These are phyloP conservation scores for Phalloptychus januarius DNA, from an alignment of 2,797 vertebrate genomes.

Conservation along the genomic window DNA sequence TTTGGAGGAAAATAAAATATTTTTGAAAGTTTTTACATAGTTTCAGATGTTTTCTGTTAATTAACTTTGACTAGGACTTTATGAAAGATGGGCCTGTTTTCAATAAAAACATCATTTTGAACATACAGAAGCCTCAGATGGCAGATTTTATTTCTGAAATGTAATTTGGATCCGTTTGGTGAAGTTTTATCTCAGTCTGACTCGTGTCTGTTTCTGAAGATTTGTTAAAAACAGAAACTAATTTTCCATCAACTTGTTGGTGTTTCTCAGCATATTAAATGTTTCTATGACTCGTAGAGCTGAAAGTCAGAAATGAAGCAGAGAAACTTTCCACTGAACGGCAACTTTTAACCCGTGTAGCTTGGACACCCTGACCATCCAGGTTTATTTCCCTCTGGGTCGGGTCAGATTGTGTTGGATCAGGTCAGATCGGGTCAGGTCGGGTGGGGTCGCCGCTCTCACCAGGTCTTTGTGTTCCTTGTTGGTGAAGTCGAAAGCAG, in stretches of 20 bases:
- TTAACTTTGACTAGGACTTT: background rate
- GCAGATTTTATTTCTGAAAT: background rate
- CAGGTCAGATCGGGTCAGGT: too few species aligned
- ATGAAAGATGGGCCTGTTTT: background rate
- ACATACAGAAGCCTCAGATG: background rate
- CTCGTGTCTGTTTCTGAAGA: background rate
- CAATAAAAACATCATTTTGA: background rate
- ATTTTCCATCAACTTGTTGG: background rate
- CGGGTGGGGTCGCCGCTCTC: background rate
- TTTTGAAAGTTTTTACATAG: background rate
- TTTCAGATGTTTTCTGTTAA: background rate
- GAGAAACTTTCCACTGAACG: background rate
- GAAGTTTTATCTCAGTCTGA: background rate
- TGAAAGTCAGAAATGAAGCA: background rate
- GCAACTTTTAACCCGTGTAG: background rate
- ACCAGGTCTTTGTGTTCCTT: conserved; percentile 72
- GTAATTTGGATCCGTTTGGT: too few species aligned
- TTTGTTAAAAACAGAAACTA: too few species aligned
- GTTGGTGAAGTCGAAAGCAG: conserved; percentile 79
- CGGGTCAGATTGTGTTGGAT: too few species aligned
- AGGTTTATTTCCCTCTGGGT: background rate
- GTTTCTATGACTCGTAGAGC: background rate
- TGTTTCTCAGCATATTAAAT: background rate
- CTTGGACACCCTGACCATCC: background rate
- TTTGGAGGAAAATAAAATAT: background rate